Base-by-base conservation (phyloP, 2,113 vertebrate genomes). In the Todiramphus chloris region DNA sequence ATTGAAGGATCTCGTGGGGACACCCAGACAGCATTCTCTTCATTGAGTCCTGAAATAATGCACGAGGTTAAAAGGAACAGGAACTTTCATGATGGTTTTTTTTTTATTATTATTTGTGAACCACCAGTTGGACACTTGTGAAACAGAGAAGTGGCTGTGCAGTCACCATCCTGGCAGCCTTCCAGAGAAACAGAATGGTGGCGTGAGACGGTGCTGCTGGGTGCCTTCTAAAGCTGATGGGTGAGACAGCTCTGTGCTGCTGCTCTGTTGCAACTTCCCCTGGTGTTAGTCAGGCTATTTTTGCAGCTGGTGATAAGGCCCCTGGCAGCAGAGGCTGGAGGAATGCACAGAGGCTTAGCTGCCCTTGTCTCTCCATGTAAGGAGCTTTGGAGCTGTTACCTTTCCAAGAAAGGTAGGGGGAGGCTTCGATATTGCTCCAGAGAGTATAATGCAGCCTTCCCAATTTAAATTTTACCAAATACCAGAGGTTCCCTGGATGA, bases 251-350 rank as follows among this genome's bases (percentile, higher is more conserved):
- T 76, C 81, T 5, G 64, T 78, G 88, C 90, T 96, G 73, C 96
- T 82, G 74, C 84, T 91, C 96, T 90, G 84, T 50, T 94, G 84
- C 93, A 80, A 43, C 92, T 94, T 93, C 88, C 92, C 96, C 76
- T 94, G 92, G 91, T 97, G 97, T 98, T 98, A 97, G 89, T 39
- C 50, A 84, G 88, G 96, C 98, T 98, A 98, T 98, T 98, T 98
- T 98, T 98, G 96, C 94, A 96, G 89, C 81, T 85, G 72, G 93
- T 83, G 98, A 98, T 98, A 98, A 98, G 97, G 94, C 93, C 70
- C 12, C 96, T 96, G 97, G 97, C 98, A 98, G 95, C 96, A 94
- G 95, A 63, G 96, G 93, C 96, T 60, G 96, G 94, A 95, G 97
- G 96, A 95, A 98, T 98, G 97, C 88, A 77, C 94, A 37, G 95